Evolutionary conservation across 2,113 vertebrate genomes (phyloP).

Genomic region (Indicator indicator): DNA sequence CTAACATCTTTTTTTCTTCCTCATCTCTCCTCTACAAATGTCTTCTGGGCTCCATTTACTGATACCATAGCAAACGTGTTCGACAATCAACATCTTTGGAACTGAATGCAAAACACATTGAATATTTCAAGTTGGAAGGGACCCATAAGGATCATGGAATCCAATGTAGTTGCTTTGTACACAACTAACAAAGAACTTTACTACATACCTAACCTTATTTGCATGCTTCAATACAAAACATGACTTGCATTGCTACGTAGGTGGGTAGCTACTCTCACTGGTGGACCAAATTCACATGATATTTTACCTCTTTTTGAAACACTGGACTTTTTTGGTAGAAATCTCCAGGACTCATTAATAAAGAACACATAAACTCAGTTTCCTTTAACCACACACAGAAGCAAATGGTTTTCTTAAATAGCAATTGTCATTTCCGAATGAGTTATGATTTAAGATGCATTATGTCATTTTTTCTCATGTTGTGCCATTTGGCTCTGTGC

Average conservation of each 20-base stretch:
- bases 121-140: not conserved
- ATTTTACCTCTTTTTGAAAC: not conserved
- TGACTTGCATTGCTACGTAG: not conserved
- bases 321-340: not conserved
- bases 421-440: constrained; percentile 42
- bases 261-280: not conserved
- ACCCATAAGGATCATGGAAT: not conserved
- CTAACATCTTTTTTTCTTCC: too few relatives aligned
- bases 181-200: not conserved
- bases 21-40: not conserved
- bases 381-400: constrained; percentile 23
- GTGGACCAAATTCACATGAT: not conserved
- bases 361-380: constrained; percentile 27
- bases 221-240: not conserved
- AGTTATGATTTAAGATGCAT: constrained; percentile 23
- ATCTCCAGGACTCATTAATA: constrained; percentile 36
- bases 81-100: not conserved
- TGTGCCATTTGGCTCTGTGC: constrained; percentile 22
- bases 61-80: not conserved
- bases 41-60: not conserved
- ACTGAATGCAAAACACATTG: not conserved
- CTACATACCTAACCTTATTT: not conserved
- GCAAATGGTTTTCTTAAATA: constrained; percentile 41
- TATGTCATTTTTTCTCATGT: constrained; percentile 28
- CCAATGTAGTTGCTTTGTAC: not conserved